phyloP scores from a whole-genome alignment of 2,797 vertebrate species.

The Sarcophilus harrisii region DNA sequence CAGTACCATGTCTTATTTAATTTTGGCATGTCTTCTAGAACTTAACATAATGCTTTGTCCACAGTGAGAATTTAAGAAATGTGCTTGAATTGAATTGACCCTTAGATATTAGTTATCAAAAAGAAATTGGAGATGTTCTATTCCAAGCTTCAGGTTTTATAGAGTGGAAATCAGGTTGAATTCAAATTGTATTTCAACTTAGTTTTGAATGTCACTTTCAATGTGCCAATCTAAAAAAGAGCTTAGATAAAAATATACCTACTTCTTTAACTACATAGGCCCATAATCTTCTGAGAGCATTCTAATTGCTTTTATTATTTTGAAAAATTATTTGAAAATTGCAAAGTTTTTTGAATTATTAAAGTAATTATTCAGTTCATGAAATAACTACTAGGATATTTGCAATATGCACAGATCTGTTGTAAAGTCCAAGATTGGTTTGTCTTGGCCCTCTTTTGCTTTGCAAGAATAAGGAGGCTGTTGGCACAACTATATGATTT shows the following conservation, averaged over 20 bases:
- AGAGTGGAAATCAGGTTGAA: not conserved
- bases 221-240: not conserved
- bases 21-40: not conserved
- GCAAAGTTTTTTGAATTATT: conserved; percentile 10
- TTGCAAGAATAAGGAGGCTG: not conserved
- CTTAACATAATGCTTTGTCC: not conserved
- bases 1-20: not conserved
- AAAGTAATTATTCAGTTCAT: conserved; percentile 41
- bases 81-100: not conserved
- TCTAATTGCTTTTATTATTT: conserved; percentile 38
- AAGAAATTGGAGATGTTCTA: not conserved
- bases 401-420: not conserved
- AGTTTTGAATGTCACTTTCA: not conserved
- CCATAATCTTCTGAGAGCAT: not conserved
- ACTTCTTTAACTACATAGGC: not conserved
- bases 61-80: not conserved
- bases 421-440: conserved; percentile 3
- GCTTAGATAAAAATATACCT: not conserved
- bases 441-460: not conserved
- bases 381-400: conserved; percentile 47
- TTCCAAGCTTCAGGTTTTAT: not conserved
- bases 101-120: not conserved
- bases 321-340: conserved; percentile 46
- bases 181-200: not conserved
- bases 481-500: not conserved